A percentile compares a stretch with the other conserved stretches of the same genome.
Evolutionary conservation across 1,140 invertebrate species (phyloP).

Genomic region (Thaumatotibia leucotreta): DNA sequence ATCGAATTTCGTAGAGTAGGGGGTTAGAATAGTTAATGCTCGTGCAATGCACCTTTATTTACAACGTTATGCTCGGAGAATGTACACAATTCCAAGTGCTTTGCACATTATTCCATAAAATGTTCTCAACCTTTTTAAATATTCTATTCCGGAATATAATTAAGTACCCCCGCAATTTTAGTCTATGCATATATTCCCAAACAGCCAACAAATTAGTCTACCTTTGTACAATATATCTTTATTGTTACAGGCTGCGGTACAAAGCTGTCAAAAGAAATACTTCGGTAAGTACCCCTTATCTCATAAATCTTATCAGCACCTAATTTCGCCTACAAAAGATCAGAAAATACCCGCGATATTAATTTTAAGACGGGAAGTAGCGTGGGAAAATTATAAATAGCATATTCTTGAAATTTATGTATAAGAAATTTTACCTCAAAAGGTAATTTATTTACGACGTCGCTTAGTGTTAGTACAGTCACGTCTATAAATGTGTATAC

Average conservation of each 20-base stretch:
- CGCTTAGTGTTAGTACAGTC: constrained; percentile 37
- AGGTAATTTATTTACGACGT: constrained; percentile 7
- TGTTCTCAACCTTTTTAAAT: too few species aligned
- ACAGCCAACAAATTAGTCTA: neutral
- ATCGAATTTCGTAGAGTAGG: too few species aligned
- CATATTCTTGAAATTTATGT: constrained; percentile 27
- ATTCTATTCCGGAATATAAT: too few species aligned
- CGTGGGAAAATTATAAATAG: constrained; percentile 17
- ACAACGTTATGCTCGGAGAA: too few species aligned
- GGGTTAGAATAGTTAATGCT: too few species aligned
- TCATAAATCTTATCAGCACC: constrained; percentile 1
- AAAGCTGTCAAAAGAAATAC: constrained; percentile 9
- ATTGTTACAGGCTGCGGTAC: neutral
- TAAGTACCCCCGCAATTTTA: neutral
- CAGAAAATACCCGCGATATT: constrained; percentile 15
- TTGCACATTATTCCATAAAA: too few species aligned
- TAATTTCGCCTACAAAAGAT: constrained; percentile 9
- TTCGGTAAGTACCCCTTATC: constrained; percentile 9
- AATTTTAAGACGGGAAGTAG: constrained; percentile 16
- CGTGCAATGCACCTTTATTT: too few species aligned
- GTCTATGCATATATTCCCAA: neutral
- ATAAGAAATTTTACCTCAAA: constrained; percentile 29
- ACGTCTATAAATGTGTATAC: too few species aligned
- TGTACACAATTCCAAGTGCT: too few species aligned
- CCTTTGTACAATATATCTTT: neutral